phyloP scores from a whole-genome alignment of 2,888 invertebrate species.

The Sinohyriopsis cumingii region DNA sequence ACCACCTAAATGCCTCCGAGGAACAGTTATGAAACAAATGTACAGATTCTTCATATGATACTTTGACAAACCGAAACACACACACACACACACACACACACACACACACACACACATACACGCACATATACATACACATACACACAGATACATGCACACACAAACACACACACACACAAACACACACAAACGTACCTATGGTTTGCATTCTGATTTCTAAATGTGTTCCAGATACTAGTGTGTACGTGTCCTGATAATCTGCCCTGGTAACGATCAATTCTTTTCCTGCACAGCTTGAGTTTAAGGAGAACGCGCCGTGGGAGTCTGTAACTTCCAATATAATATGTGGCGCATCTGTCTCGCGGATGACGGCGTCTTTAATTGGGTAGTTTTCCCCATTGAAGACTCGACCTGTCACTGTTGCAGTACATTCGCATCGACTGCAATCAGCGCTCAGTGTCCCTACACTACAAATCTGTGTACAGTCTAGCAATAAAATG shows the following conservation, averaged over 20 bases:
- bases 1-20: too few species aligned
- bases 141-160: too few species aligned
- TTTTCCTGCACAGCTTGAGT: background rate
- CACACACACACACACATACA: too few species aligned
- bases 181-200: too few species aligned
- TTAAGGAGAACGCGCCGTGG: constrained; percentile 2
- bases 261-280: background rate
- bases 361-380: background rate
- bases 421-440: background rate
- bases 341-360: background rate
- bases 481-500: background rate
- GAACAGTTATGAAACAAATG: too few species aligned
- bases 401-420: background rate
- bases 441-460: background rate
- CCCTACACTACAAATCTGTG: constrained; percentile 2
- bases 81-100: too few species aligned
- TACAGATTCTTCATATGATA: too few species aligned
- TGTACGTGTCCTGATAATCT: background rate
- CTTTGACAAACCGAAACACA: too few species aligned
- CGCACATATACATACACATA: too few species aligned
- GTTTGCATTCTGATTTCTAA: too few species aligned
- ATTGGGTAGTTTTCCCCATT: background rate
- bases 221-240: too few species aligned
- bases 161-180: too few species aligned
- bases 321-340: background rate